A percentile compares a stretch with the other conserved stretches of the same genome.
These are phyloP conservation scores for Pammene aurita DNA, from an alignment of 2,888 invertebrate genomes.

Conservation along the genomic window DNA sequence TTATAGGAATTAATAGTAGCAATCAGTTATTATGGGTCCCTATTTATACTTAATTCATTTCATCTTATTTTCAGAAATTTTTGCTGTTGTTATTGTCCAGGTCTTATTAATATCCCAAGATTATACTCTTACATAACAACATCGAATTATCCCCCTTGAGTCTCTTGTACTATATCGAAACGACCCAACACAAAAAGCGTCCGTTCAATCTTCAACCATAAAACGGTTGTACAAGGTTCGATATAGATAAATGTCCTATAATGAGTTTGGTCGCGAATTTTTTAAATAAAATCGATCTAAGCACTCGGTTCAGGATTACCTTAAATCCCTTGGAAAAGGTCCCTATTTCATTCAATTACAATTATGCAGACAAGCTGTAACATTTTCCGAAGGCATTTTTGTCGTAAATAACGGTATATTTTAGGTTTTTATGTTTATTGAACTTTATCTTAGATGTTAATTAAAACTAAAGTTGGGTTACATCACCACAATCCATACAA, in stretches of 20 bases:
- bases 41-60: no score
- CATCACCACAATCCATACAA: no score
- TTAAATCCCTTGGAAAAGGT: constrained; percentile 21
- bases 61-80: background rate
- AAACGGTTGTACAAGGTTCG: background rate
- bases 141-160: constrained; percentile 12
- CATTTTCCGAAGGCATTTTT: background rate
- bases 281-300: constrained; percentile 18
- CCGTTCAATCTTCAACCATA: background rate
- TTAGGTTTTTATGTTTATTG: background rate
- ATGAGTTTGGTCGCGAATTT: background rate
- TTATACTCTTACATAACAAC: constrained; percentile 11
- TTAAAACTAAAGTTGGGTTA: no score
- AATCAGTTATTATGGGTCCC: no score
- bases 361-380: constrained; percentile 19
- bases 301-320: constrained; percentile 10
- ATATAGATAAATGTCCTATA: background rate
- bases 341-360: constrained; percentile 31
- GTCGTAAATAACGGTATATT: background rate
- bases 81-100: constrained; percentile 5
- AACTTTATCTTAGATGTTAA: no score
- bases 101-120: constrained; percentile 20
- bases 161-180: background rate
- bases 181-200: background rate
- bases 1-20: no score